Conservation (phyloP, 2,113 vertebrate genomes). For the Xiphophorus couchianus region DNA sequence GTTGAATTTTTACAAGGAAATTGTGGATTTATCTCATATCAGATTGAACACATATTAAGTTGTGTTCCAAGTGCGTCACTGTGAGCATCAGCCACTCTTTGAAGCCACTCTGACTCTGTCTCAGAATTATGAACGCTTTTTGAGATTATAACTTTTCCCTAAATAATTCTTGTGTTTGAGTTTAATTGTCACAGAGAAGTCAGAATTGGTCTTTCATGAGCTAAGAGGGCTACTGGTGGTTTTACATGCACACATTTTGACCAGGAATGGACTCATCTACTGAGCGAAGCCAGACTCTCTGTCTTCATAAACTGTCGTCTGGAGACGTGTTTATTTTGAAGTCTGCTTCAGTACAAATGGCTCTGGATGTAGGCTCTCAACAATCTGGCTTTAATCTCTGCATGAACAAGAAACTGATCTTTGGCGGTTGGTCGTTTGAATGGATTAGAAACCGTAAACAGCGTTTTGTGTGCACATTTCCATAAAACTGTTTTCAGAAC, state of each 20-base stretch:
- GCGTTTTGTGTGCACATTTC: not conserved
- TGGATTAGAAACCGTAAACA: not conserved
- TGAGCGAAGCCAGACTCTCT: constrained; percentile 3
- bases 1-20: not conserved
- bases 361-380: constrained; percentile 10
- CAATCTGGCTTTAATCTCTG: constrained; percentile 10
- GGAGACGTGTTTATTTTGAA: constrained; percentile 23
- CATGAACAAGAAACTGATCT: constrained; percentile 14
- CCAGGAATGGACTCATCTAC: constrained; percentile 12
- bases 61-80: not conserved
- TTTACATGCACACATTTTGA: not conserved
- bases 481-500: not conserved
- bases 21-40: not conserved
- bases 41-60: not conserved
- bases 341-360: constrained; percentile 34
- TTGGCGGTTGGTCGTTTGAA: constrained; percentile 14
- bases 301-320: constrained; percentile 29
- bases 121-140: not conserved
- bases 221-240: not conserved
- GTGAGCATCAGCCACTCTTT: not conserved
- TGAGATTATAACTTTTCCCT: not conserved
- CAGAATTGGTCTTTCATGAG: constrained; percentile 1
- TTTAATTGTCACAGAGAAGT: not conserved
- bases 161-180: not conserved
- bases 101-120: not conserved